Percentiles rank a stretch among this genome's conserved stretches.
These are phyloP conservation scores for Salpingus planirostris DNA, from an alignment of 2,888 invertebrate species.

Conservation along the genomic window DNA sequence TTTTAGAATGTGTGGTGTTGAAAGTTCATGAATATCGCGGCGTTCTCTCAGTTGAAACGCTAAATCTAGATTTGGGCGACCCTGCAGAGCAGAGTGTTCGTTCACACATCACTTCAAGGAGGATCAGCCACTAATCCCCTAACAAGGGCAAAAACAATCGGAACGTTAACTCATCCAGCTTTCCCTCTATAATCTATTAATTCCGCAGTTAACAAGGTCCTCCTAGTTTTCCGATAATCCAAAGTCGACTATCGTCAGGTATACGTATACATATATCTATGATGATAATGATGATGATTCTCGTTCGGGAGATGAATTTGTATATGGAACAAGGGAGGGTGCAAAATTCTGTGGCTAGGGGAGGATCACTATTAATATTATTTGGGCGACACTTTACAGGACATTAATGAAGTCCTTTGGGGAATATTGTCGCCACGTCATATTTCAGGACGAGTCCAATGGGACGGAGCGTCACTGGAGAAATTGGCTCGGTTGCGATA, in stretches of 20 bases:
- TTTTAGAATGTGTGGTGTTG: too few relatives aligned
- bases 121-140: slow-evolving; percentile 41
- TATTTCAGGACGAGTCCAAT: slow-evolving; percentile 35
- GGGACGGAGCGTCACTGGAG: slow-evolving; percentile 35
- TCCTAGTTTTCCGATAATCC: too few relatives aligned
- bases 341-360: too few relatives aligned
- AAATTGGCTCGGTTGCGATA: slow-evolving; percentile 40
- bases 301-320: too few relatives aligned
- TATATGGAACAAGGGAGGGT: too few relatives aligned
- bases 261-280: too few relatives aligned
- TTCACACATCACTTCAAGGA: slow-evolving; percentile 40
- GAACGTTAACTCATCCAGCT: slow-evolving; percentile 17
- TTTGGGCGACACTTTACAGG: slow-evolving; percentile 43
- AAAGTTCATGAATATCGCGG: slow-evolving; percentile 3
- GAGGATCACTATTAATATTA: slow-evolving; percentile 43
- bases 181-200: slow-evolving; percentile 8
- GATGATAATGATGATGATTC: too few relatives aligned
- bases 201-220: too few relatives aligned
- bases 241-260: too few relatives aligned
- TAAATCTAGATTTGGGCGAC: slow-evolving; percentile 11
- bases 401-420: slow-evolving; percentile 45
- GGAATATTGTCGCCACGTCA: slow-evolving; percentile 43
- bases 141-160: slow-evolving; percentile 42
- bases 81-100: slow-evolving; percentile 32
- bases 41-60: too few relatives aligned